A percentile compares a stretch with the other conserved stretches of the same genome.
Evolutionary conservation across 2,888 invertebrate genomes (phyloP).

Genomic region (Matsumyia berberina): DNA sequence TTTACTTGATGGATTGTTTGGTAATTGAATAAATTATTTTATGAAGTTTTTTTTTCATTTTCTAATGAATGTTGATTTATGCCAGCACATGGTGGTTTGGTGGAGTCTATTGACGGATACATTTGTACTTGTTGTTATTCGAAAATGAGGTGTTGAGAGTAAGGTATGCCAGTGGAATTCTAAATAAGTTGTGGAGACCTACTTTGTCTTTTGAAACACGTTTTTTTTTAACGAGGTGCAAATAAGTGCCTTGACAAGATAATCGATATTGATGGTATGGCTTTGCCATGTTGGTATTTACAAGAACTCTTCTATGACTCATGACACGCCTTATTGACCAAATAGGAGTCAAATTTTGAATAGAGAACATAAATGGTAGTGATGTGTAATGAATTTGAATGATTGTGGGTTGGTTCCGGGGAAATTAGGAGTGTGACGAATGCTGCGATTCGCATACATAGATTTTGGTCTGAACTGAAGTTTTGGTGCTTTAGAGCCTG

Average conservation of each 20-base stretch:
- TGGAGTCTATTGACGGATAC: not conserved
- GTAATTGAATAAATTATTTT: conserved; percentile 34
- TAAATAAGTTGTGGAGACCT: conserved; percentile 10
- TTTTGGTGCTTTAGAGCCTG: too few relatives aligned
- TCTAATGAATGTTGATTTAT: conserved; percentile 43
- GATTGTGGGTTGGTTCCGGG: not conserved
- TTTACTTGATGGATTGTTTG: conserved; percentile 18
- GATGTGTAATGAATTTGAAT: not conserved
- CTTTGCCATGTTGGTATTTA: not conserved
- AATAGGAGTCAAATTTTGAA: not conserved
- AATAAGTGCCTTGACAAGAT: conserved; percentile 35
- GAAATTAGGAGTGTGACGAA: not conserved
- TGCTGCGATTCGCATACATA: too few relatives aligned
- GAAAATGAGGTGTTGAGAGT: conserved; percentile 20
- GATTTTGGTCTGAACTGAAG: too few relatives aligned
- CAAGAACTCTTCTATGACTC: not conserved
- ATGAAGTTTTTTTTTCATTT: conserved; percentile 14
- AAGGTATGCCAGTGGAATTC: conserved; percentile 24
- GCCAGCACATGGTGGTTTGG: conserved; percentile 17
- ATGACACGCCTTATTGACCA: not conserved
- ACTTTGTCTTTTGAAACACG: not conserved
- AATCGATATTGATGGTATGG: not conserved
- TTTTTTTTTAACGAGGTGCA: conserved; percentile 26
- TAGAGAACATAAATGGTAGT: not conserved
- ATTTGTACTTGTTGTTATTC: conserved; percentile 24